These are phyloP conservation scores for Radopholus similis DNA, from an alignment of 1,140 invertebrate species.

Conservation along the genomic window DNA sequence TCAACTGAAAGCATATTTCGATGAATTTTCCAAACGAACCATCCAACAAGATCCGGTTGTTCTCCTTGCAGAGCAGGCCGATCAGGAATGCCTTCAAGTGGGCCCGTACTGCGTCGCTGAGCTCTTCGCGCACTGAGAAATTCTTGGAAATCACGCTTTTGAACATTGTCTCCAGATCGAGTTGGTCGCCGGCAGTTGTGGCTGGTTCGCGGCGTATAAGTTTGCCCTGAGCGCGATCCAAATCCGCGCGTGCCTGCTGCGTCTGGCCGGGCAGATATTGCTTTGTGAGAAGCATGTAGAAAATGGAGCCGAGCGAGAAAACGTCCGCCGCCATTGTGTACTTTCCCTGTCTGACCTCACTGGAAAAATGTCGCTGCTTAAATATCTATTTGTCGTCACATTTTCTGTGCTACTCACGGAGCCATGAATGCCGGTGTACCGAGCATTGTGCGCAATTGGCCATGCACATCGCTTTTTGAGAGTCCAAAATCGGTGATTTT, in stretches of 20 bases:
- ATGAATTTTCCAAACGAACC: background rate
- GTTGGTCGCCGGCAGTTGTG: no score
- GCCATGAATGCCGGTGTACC: conserved; percentile 26
- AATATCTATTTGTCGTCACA: no score
- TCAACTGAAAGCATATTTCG: no score
- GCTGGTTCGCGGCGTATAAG: no score
- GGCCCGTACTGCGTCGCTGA: background rate
- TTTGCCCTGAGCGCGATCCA: background rate
- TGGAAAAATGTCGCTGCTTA: background rate
- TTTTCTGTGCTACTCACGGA: conserved; percentile 10
- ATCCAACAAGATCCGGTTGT: background rate
- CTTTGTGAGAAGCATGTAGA: conserved; percentile 7
- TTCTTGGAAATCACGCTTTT: background rate
- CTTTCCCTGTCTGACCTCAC: conserved; percentile 4
- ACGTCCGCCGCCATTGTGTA: conserved; percentile 17
- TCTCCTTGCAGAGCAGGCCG: conserved; percentile 5
- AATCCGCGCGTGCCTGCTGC: background rate
- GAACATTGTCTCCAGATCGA: no score
- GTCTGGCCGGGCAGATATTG: conserved; percentile 4
- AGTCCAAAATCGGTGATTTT: conserved; percentile 25
- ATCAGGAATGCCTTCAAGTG: conserved; percentile 3
- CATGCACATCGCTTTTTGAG: conserved; percentile 9
- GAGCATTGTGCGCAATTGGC: conserved; percentile 11
- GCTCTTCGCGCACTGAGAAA: background rate
- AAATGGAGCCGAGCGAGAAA: conserved; percentile 11